Conservation (phyloP, 2,888 invertebrate genomes). For the Pheosia gnoma region DNA sequence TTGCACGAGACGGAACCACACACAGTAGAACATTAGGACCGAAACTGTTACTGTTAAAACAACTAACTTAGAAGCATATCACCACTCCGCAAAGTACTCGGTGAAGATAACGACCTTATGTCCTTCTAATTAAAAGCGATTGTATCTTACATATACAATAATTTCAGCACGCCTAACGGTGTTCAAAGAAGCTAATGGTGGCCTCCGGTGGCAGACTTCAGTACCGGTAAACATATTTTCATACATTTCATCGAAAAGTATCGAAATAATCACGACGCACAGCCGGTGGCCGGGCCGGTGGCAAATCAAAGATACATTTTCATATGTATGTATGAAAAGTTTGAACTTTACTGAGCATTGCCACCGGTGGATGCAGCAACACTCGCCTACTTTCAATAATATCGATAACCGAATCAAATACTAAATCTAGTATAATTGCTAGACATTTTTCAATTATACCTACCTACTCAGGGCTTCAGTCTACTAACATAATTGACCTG, state of each 20-base stretch:
- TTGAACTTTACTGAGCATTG: not conserved
- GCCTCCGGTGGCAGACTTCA: conserved; percentile 6
- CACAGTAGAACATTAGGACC: not conserved
- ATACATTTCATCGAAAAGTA: conserved; percentile 2
- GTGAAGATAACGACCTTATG: not conserved
- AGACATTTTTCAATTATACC: no score
- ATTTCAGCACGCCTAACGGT: conserved; percentile 3
- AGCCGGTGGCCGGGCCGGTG: not conserved
- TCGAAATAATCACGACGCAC: not conserved
- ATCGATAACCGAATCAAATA: no score
- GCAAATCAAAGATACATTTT: not conserved
- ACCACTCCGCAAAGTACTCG: not conserved
- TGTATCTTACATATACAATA: not conserved
- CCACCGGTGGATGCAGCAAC: not conserved
- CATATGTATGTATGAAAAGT: conserved; percentile 3
- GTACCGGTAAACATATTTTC: conserved; percentile 5
- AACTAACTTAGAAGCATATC: no score
- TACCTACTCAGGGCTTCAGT: no score
- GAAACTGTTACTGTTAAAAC: not conserved
- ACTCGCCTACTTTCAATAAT: no score
- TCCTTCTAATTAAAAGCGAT: not conserved
- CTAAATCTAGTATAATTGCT: no score
- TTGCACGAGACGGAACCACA: no score
- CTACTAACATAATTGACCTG: no score
- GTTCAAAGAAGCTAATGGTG: conserved; percentile 1